A percentile compares a stretch with the other conserved stretches of the same genome.
Evolutionary conservation across 2,797 vertebrate species (phyloP).

Genomic region (Premnoplex brunnescens): DNA sequence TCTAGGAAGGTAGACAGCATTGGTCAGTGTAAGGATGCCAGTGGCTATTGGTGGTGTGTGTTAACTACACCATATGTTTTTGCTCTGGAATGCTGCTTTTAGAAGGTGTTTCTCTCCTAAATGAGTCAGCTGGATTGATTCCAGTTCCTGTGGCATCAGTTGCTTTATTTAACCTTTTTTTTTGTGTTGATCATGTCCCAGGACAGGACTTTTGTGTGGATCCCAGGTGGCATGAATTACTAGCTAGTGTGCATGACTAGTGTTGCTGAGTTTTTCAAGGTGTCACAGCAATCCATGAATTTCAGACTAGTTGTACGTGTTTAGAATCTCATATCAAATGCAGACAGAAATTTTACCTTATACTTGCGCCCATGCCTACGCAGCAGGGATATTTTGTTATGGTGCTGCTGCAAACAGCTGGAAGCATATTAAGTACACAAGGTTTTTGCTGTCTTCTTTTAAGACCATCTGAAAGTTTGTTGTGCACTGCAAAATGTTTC

Average conservation of each 20-base stretch:
- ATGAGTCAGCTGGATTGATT: neutral
- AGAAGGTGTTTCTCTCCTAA: neutral
- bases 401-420: neutral
- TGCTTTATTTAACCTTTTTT: neutral
- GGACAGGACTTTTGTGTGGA: neutral
- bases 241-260: neutral
- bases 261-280: neutral
- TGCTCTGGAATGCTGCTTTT: neutral
- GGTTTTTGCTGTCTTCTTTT: neutral
- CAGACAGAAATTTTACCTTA: neutral
- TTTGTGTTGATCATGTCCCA: neutral
- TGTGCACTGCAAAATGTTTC: neutral
- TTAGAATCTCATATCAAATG: neutral
- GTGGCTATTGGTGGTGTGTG: neutral
- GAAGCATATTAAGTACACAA: neutral
- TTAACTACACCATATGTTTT: neutral
- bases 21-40: neutral
- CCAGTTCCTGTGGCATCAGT: neutral
- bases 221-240: neutral
- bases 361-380: neutral
- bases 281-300: neutral
- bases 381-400: neutral
- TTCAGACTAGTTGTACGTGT: neutral
- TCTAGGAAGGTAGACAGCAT: neutral
- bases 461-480: neutral